Base-by-base conservation (phyloP, 2,113 vertebrate species). In the Mesitornis unicolor region DNA sequence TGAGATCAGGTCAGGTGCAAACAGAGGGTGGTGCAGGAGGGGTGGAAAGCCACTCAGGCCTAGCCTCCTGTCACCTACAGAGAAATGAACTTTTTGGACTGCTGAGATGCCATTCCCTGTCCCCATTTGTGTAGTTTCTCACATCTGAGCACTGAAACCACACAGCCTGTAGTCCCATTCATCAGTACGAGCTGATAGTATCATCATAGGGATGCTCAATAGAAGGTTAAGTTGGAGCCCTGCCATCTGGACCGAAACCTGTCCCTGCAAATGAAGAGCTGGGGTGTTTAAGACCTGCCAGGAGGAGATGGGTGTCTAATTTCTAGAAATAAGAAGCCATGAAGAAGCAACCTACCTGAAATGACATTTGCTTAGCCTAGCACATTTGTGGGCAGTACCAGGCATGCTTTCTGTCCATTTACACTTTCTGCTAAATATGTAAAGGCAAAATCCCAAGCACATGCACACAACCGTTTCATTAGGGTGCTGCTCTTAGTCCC, bases 181-280 rank as follows among this genome's bases (percentile, higher is more conserved):
- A 28, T 25, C 35, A 13, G 2, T 35, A 64, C 0, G 1, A 87
- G 33, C 12, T 40, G 21, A 51, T 40, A 47, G 11, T 29, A 59
- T 82, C 35, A 22, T 5, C 9, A 45, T 25, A 77, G n/a, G 7
- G 7, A 50, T 40, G 22, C 9, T 13, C 29, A 67, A 19, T 28
- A 54, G 45, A 69, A 71, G 28, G 11, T 75, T 40, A 84, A 70
- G 10, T 33, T 19, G 3, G 33, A 10, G 3, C 7, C 9, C 10
- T 38, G 7, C 9, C 13, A 18, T 16, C 33, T 40, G 19, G 31
- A 53, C 13, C 13, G 57, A 90, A 79, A 43, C 16, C 19, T 69
- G 1, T 4, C 8, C 4, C 31, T 75, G 18, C 4, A 33, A 51
- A 25, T 88, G 42, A 63, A 33, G 7, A 42, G 4, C 0, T 67